phyloP scores from a whole-genome alignment of 2,888 invertebrate genomes.

The Lochmaea crataegi region DNA sequence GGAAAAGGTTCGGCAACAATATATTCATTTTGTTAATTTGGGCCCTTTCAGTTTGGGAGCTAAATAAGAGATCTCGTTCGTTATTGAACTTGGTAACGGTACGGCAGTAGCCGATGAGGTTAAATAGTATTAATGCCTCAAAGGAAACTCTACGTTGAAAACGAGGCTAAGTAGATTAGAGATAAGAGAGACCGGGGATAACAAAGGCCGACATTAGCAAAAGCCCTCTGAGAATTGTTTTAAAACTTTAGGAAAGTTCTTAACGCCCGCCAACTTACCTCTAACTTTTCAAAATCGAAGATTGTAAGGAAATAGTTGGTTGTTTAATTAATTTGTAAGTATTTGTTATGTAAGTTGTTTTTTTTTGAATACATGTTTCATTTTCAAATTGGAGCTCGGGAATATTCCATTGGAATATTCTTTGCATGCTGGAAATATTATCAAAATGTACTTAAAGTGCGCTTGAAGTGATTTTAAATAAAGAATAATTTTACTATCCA shows the following conservation, averaged over 20 bases:
- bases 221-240: conserved; percentile 42
- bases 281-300: conserved; percentile 14
- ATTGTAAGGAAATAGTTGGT: conserved; percentile 1
- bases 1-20: not conserved
- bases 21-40: no score
- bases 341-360: not conserved
- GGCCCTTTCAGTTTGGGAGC: not conserved
- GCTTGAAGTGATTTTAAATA: no score
- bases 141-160: conserved; percentile 39
- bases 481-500: no score
- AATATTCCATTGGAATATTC: no score
- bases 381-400: no score
- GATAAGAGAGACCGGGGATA: conserved; percentile 44
- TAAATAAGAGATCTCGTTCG: conserved; percentile 9
- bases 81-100: conserved; percentile 31
- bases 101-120: conserved; percentile 40
- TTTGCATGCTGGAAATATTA: no score
- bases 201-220: conserved; percentile 41
- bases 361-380: no score
- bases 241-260: conserved; percentile 41
- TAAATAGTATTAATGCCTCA: conserved; percentile 41
- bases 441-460: no score
- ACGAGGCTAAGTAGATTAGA: conserved; percentile 43
- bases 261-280: conserved; percentile 34
- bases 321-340: not conserved